Percentiles rank a stretch among this genome's conserved stretches.
These are phyloP conservation scores for Protonibea diacanthus DNA, from an alignment of 2,797 vertebrate species.

Conservation along the genomic window DNA sequence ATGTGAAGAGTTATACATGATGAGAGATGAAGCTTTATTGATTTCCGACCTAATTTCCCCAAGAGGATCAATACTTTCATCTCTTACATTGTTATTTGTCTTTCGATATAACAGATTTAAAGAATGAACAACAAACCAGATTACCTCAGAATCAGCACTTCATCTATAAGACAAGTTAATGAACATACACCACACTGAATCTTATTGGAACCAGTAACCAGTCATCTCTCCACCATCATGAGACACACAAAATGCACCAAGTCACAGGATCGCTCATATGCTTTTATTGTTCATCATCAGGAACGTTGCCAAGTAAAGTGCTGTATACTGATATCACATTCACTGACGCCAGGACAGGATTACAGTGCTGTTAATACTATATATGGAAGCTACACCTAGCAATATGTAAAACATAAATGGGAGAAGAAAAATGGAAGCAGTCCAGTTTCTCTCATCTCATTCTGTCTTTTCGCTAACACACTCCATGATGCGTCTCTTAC, in stretches of 20 bases:
- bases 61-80: conserved; percentile 20
- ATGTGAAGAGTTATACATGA: conserved; percentile 7
- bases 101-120: conserved; percentile 13
- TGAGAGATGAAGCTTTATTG: conserved; percentile 44
- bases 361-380: conserved; percentile 49
- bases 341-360: conserved; percentile 56
- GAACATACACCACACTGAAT: neutral
- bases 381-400: conserved; percentile 48
- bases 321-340: conserved; percentile 67
- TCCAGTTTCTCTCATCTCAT: conserved; percentile 26
- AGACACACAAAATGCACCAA: conserved; percentile 40
- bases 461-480: conserved; percentile 1
- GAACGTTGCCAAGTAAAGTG: conserved; percentile 72
- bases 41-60: conserved; percentile 22
- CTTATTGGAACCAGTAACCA: neutral
- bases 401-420: conserved; percentile 22
- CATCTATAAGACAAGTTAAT: neutral
- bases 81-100: conserved; percentile 23
- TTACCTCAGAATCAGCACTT: conserved; percentile 5
- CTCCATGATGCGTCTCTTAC: conserved; percentile 11
- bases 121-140: conserved; percentile 21
- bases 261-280: conserved; percentile 33
- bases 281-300: conserved; percentile 74
- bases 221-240: neutral
- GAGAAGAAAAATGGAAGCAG: neutral